phyloP scores from a whole-genome alignment of 1,140 invertebrate genomes.

The Bombus terrestris region DNA sequence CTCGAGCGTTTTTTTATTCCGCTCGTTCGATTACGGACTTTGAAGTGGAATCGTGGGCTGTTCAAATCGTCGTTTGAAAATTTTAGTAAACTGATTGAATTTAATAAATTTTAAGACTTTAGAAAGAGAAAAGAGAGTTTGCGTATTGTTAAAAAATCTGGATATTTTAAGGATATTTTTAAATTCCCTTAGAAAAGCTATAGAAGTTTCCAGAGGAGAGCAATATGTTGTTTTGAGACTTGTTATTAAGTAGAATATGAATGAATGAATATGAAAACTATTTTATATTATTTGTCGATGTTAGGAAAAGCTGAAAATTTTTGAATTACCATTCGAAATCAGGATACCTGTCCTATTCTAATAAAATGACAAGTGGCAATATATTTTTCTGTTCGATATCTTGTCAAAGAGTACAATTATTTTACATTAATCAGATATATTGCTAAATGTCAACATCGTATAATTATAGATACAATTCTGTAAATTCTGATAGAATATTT shows the following conservation, averaged over 20 bases:
- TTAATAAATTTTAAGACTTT: not conserved
- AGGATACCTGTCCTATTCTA: not conserved
- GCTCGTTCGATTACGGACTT: not conserved
- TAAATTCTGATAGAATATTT: not conserved
- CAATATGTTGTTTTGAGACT: too few species aligned
- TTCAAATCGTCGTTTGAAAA: not conserved
- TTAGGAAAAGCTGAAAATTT: not conserved
- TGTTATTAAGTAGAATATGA: not conserved
- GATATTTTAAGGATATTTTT: not conserved
- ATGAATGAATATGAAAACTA: too few species aligned
- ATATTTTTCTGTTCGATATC: too few species aligned
- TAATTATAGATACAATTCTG: not conserved
- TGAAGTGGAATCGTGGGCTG: not conserved
- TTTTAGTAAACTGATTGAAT: not conserved
- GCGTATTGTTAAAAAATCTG: not conserved
- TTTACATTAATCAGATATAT: too few species aligned
- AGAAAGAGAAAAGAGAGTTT: not conserved
- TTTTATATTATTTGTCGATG: too few species aligned
- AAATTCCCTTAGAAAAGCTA: not conserved
- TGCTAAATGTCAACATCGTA: not conserved
- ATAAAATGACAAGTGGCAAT: not conserved
- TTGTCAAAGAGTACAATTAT: not conserved
- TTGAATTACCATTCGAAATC: not conserved
- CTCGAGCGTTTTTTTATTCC: not conserved
- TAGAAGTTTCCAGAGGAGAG: not conserved